Evolutionary conservation across 2,113 vertebrate genomes (phyloP).

Genomic region (Pyrgilauda ruficollis): DNA sequence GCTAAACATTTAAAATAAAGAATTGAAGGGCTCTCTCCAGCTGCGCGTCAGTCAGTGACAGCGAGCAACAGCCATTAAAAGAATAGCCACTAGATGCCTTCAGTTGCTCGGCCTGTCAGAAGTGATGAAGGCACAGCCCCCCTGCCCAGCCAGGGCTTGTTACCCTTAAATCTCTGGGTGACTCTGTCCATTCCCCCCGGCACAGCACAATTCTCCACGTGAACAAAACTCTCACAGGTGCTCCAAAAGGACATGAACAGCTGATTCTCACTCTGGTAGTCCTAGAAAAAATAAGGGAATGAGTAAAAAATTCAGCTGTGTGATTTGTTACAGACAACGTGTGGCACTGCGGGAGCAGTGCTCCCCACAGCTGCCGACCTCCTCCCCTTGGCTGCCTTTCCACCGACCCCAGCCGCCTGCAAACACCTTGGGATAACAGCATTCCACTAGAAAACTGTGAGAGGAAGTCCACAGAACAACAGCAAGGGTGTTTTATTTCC

Average conservation of each 20-base stretch:
- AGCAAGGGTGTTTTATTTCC: not conserved
- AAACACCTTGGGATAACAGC: not conserved
- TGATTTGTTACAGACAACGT: not conserved
- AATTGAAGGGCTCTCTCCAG: not conserved
- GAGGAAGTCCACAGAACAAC: not conserved
- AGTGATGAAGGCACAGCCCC: not conserved
- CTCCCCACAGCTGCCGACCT: not conserved
- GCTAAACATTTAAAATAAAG: not conserved
- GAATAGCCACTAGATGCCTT: conserved; percentile 17
- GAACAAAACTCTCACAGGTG: not conserved
- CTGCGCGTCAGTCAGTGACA: not conserved
- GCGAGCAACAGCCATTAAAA: not conserved
- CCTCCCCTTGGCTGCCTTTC: not conserved
- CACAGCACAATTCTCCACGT: rapidly evolving
- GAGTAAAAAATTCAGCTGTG: not conserved
- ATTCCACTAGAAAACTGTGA: not conserved
- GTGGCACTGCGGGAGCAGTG: rapidly evolving
- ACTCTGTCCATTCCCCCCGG: not conserved
- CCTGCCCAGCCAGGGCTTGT: not conserved
- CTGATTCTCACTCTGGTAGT: not conserved
- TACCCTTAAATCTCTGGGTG: not conserved
- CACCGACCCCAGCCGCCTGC: not conserved
- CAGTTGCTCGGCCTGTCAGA: not conserved
- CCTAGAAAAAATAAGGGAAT: not conserved
- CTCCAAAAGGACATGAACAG: not conserved